Evolutionary conservation across 1,140 invertebrate species (phyloP).

Genomic region (Eupeodes corollae): DNA sequence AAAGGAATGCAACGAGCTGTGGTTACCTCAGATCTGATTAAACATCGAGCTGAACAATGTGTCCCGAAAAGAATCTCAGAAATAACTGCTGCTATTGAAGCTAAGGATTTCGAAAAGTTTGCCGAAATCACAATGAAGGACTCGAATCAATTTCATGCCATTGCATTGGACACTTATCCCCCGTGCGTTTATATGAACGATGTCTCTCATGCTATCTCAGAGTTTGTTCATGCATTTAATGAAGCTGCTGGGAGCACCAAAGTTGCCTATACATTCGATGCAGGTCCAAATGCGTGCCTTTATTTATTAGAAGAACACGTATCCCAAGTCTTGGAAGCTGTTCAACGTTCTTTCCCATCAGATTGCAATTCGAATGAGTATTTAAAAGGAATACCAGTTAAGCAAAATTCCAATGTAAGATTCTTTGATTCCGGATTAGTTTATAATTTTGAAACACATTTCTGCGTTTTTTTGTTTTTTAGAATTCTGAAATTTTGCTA

Average conservation of each 20-base stretch:
- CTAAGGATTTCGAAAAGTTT: slow-evolving; percentile 76
- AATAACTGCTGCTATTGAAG: slow-evolving; percentile 53
- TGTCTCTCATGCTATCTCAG: slow-evolving; percentile 64
- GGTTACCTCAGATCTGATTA: slow-evolving; percentile 72
- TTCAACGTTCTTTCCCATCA: slow-evolving; percentile 64
- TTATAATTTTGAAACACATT: neutral
- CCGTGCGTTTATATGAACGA: slow-evolving; percentile 89
- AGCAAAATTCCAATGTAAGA: neutral
- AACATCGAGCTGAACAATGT: slow-evolving; percentile 56
- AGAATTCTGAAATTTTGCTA: slow-evolving; percentile 18
- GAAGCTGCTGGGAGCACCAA: slow-evolving; percentile 45
- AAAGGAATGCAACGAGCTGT: slow-evolving; percentile 80
- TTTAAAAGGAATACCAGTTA: slow-evolving; percentile 42
- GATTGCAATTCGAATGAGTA: slow-evolving; percentile 40
- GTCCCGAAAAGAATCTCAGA: slow-evolving; percentile 58
- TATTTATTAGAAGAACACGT: slow-evolving; percentile 74
- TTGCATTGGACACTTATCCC: slow-evolving; percentile 89
- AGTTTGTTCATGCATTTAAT: slow-evolving; percentile 79
- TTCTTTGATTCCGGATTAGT: neutral
- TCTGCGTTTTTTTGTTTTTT: neutral
- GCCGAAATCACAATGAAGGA: slow-evolving; percentile 94
- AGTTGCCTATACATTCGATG: slow-evolving; percentile 94
- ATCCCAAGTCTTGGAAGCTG: slow-evolving; percentile 48
- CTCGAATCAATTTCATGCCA: slow-evolving; percentile 95
- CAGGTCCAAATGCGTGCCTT: slow-evolving; percentile 90